phyloP scores from a whole-genome alignment of 2,113 vertebrate genomes.

The Gallinago paraguaiae region DNA sequence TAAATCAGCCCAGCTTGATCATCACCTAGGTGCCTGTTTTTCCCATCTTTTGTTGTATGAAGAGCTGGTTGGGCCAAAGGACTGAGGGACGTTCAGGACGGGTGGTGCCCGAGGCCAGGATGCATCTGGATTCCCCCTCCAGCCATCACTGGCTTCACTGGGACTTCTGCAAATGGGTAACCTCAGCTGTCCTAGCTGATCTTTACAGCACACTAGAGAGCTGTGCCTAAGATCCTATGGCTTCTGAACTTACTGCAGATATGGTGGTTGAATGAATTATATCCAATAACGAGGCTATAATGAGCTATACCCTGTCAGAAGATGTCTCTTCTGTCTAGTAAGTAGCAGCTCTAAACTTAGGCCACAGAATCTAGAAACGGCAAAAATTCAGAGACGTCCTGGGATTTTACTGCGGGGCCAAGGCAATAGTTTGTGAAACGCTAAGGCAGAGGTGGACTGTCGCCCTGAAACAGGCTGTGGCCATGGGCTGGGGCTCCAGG shows the following conservation, averaged over 20 bases:
- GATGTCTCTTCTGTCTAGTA: neutral
- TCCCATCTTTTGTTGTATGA: neutral
- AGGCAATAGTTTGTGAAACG: neutral
- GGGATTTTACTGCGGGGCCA: neutral
- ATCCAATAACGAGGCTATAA: neutral
- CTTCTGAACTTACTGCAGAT: neutral
- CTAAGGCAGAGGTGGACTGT: neutral
- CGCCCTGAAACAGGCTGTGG: neutral
- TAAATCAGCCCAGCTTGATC: neutral
- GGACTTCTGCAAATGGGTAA: neutral
- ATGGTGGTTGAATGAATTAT: neutral
- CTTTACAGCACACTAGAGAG: neutral
- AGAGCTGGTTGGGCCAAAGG: neutral
- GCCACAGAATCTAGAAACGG: neutral
- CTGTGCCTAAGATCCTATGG: neutral
- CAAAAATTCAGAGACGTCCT: neutral
- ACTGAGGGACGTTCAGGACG: neutral
- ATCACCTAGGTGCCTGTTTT: neutral
- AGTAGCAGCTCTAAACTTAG: neutral
- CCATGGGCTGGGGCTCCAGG: neutral
- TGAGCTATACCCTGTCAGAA: neutral
- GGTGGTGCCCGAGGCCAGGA: accelerated
- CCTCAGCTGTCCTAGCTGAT: neutral
- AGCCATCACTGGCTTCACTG: neutral
- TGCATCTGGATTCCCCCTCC: neutral